Base-by-base conservation (phyloP, 2,888 invertebrate genomes). In the Crossocerus cetratus region DNA sequence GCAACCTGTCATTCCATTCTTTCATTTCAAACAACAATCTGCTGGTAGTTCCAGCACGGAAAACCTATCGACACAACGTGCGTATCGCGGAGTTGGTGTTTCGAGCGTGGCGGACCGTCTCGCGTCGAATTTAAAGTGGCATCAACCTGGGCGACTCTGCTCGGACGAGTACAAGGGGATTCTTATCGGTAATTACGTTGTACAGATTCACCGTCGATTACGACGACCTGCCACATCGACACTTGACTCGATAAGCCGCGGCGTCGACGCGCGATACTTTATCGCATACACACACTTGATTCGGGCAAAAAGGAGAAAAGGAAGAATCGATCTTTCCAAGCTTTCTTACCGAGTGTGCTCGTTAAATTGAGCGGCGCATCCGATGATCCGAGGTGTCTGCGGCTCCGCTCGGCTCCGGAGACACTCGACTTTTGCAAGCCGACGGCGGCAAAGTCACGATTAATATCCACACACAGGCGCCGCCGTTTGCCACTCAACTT, bases 281-380 rank as follows among this genome's bases (percentile, higher is more conserved):
- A 54, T 63, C 43, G 45, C 32, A 63, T 11, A 32, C 23, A 32
- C 0, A 32, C 32, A 32, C 32, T 32, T 2, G 32, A 32, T 32
- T 4, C 1, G 0, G 11, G 11, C 8, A 32, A 32, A 32, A 5
- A 5, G 62, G 63, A 43, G 67, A 23, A 53, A 57, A 18, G 44
- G 45, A 60, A 66, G 67, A 58, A 63, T 23, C 72, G 32, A 58
- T 56, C 49, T 43, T 56, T 45, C 21, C 18, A 75, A 49, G 74
- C 86, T 86, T 32, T 32, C 32, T 32, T 84, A 83, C 83, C 84
- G 76, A 71, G 63, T 80, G 63, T 80, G 65, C 70, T 64, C 65
- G 72, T 78, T 74, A 77, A 69, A 76, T 71, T 69, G 74, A 64
- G 21, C 53, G 69, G 73, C 66, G 65, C 84, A 85, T 85, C 74